Conservation (phyloP, 1,140 invertebrate genomes). For the Formica selysi region DNA sequence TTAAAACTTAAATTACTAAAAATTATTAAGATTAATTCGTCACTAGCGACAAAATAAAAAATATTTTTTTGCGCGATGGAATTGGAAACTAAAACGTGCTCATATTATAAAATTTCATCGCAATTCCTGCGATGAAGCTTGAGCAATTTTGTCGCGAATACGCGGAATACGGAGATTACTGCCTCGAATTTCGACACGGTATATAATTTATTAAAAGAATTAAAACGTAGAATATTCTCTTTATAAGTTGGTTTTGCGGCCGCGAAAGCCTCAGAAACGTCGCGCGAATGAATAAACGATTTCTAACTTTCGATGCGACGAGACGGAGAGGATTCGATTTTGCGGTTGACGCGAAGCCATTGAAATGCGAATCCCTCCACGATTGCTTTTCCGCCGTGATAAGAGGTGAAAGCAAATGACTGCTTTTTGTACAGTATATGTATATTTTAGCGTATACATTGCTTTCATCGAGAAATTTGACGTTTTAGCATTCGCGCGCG, state of each 20-base stretch:
- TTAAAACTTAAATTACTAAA: background rate
- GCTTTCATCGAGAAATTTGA: too few relatives aligned
- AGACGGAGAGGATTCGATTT: conserved; percentile 8
- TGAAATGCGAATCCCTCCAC: background rate
- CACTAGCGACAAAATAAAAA: too few relatives aligned
- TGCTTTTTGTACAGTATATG: background rate
- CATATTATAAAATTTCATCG: background rate
- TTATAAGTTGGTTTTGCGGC: background rate
- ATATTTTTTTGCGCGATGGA: background rate
- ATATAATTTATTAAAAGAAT: conserved; percentile 3
- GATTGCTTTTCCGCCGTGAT: conserved; percentile 10
- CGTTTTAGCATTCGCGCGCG: too few relatives aligned
- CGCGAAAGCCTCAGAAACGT: conserved; percentile 17
- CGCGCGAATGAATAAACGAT: conserved; percentile 23
- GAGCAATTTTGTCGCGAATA: background rate
- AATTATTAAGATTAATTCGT: background rate
- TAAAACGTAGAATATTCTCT: background rate
- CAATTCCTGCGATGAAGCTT: background rate
- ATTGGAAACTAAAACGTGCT: background rate
- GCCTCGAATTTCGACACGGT: conserved; percentile 8
- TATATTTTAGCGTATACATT: too few relatives aligned
- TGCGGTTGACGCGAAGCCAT: background rate
- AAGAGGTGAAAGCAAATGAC: conserved; percentile 19
- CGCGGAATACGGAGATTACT: background rate
- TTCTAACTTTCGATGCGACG: conserved; percentile 44